A percentile compares a stretch with the other conserved stretches of the same genome.
phyloP scores from a whole-genome alignment of 2,113 vertebrate species.

The Dasyprocta punctata region DNA sequence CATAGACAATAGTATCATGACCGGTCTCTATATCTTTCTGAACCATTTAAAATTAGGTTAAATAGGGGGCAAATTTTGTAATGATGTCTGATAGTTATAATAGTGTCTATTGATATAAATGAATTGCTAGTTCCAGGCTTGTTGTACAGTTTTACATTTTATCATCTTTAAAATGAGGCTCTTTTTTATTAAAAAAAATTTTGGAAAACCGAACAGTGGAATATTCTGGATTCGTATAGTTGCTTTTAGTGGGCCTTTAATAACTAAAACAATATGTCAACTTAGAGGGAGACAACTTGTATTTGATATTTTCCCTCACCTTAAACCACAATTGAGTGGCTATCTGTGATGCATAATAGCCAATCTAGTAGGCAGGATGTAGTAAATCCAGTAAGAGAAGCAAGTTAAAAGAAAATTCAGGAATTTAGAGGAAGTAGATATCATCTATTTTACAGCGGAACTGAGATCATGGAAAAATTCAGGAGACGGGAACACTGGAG shows the following conservation, averaged over 20 bases:
- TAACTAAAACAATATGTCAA: not conserved
- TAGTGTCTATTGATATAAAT: not conserved
- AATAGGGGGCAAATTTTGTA: not conserved
- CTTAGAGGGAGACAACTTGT: not conserved
- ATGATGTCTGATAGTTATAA: not conserved
- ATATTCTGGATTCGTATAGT: not conserved
- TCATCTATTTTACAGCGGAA: not conserved
- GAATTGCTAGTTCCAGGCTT: not conserved
- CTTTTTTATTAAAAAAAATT: not conserved
- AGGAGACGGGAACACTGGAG: not conserved
- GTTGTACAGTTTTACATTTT: not conserved
- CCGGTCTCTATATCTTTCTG: not conserved
- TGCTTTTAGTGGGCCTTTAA: not conserved
- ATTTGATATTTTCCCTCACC: not conserved
- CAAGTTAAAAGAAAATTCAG: not conserved
- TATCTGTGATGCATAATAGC: not conserved
- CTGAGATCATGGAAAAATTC: not conserved
- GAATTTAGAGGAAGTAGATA: not conserved
- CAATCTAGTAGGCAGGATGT: not conserved
- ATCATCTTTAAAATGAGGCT: not conserved
- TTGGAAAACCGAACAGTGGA: not conserved
- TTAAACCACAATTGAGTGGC: not conserved
- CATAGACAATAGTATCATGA: not conserved
- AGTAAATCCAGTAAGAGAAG: constrained; percentile 19
- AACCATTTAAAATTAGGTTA: not conserved